Percentiles rank a stretch among this genome's conserved stretches.
These are phyloP conservation scores for Myotis daubentonii DNA, from an alignment of 2,797 vertebrate genomes.

Conservation along the genomic window DNA sequence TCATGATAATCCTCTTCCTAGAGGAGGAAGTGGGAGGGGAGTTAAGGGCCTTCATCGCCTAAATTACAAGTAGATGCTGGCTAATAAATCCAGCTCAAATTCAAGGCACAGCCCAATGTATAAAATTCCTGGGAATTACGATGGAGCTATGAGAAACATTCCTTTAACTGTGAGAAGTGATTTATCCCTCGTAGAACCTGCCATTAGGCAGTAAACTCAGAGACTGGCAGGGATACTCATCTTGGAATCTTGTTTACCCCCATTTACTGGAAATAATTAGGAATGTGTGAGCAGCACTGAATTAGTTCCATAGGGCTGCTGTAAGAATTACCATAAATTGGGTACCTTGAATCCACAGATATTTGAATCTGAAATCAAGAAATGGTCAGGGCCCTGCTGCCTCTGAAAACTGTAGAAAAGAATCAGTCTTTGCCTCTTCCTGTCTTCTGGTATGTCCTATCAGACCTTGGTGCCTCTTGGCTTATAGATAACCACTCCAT, in stretches of 20 bases:
- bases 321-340: background rate
- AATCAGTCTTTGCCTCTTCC: background rate
- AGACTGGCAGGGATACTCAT: background rate
- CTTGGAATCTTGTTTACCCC: background rate
- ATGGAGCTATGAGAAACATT: background rate
- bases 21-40: background rate
- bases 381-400: fast-evolving
- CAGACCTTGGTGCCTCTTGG: background rate
- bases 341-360: background rate
- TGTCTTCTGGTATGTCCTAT: background rate
- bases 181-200: background rate
- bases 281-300: background rate
- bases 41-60: background rate
- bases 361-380: background rate
- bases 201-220: background rate
- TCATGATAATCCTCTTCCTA: background rate
- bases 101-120: background rate
- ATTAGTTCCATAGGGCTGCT: background rate
- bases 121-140: background rate
- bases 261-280: background rate
- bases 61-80: background rate
- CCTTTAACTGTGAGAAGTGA: background rate
- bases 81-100: background rate
- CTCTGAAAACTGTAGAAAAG: background rate
- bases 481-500: background rate